Evolutionary conservation across 2,888 invertebrate genomes (phyloP).

Genomic region (Xanthorhoe spadicearia): DNA sequence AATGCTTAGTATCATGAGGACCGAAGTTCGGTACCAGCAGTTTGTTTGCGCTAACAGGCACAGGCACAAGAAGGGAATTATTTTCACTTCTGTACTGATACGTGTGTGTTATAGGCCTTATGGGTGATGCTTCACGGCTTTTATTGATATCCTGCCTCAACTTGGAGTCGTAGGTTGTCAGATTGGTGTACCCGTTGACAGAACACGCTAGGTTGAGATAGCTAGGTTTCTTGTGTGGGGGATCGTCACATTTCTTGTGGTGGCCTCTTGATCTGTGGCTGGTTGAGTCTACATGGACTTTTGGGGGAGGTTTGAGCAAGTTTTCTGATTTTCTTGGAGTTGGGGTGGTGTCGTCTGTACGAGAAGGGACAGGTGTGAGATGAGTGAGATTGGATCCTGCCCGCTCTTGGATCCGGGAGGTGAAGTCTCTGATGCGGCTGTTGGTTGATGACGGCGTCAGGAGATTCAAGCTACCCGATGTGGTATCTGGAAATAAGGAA

Average conservation of each 20-base stretch:
- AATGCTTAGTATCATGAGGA: constrained; percentile 79
- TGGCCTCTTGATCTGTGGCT: constrained; percentile 73
- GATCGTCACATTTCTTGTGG: constrained; percentile 74
- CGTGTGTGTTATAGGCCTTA: constrained; percentile 84
- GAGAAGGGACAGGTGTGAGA: constrained; percentile 60
- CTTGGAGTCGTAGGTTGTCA: constrained; percentile 94
- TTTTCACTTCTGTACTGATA: constrained; percentile 78
- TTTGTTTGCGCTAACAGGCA: constrained; percentile 80
- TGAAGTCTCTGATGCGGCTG: constrained; percentile 83
- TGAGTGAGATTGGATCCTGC: constrained; percentile 67
- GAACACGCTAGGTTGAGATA: constrained; percentile 95
- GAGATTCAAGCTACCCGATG: constrained; percentile 86
- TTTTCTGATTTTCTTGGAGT: constrained; percentile 68
- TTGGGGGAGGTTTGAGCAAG: constrained; percentile 75
- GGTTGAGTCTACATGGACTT: constrained; percentile 67
- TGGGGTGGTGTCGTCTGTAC: constrained; percentile 62
- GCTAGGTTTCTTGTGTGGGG: constrained; percentile 90
- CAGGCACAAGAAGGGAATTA: constrained; percentile 76
- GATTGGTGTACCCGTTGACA: constrained; percentile 94
- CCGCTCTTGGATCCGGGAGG: constrained; percentile 85
- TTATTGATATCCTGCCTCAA: constrained; percentile 89
- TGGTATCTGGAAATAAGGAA: constrained; percentile 76
- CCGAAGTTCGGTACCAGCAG: constrained; percentile 83
- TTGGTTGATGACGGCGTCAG: constrained; percentile 86
- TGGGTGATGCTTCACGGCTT: constrained; percentile 89